Evolutionary conservation across 2,113 vertebrate species (phyloP), one percentile per base, ranked within the genome.

Genomic region (Oreochromis niloticus): DNA sequence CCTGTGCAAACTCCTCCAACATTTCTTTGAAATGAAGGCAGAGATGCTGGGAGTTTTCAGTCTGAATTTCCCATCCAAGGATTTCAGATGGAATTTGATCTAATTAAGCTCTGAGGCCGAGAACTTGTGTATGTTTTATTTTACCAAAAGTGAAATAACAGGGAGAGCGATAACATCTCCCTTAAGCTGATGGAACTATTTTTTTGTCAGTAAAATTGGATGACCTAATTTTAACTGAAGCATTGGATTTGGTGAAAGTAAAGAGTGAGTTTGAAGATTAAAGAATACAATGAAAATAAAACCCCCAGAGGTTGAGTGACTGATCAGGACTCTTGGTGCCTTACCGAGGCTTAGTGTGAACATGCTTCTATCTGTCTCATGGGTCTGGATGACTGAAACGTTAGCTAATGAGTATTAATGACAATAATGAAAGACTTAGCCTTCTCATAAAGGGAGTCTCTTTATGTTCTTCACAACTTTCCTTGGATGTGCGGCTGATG

Each of bases 321-420:
- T 89, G 85, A 85, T 88, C 39, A 50, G 55, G 59, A 78, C 54
- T 68, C 81, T 46, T 85, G 88, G 83, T 68, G 4, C 34, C 16
- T 75, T 41, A 85, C 84, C 9, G 55, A 71, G 52, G 24, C 81
- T 84, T 36, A 82, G 46, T 14, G 19, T 68, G 79, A 90, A 87
- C 89, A 87, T 88, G 61, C 89, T 90, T 61, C 82, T 48, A 59
- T 86, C 71, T 12, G 71, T 85, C 89, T 90, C 90, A 32, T 82
- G 85, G 85, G 89, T 90, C 66, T 50, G n/a, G 12, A 82, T 88
- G 89, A 93, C 59, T 93, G 91, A 89, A 86, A 85, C 52, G 41
- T 85, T 39, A 85, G 27, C 66, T 85, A 91, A 92, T 92, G 80
- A 87, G 56, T 24, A 80, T 39, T 85, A 92, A 89, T 68, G 54